Evolutionary conservation across 1,140 invertebrate species (phyloP), one percentile per base, ranked within the genome.

Genomic region (Drosophila punjabiensis): DNA sequence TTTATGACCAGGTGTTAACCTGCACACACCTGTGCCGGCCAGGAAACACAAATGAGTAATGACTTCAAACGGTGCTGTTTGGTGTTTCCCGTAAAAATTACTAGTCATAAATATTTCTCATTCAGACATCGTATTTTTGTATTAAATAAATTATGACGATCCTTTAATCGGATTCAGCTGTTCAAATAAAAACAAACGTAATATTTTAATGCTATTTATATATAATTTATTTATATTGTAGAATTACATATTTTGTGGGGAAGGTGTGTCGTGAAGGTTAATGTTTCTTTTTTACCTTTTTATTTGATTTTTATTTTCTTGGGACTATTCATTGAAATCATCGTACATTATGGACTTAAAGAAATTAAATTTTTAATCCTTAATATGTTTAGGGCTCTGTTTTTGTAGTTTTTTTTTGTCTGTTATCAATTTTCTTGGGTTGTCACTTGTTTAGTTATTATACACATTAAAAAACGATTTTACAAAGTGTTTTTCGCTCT

Each of bases 161-260:
- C 13, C 20, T 6, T 4, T 50, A 10, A 2, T 5, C n/a, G 9
- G 4, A 9, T 30, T 8, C 13, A 18, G 30, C 8, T 55, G 20
- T 30, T n/a, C 0, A 67, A 67, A 53, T 32, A 37, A 56, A 33
- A 61, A 1, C 4, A 0, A 1, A 7, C 10, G 2, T 39, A 20
- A 66, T 61, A 70, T 75, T 90, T 90, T 86, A 90, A 90, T 90
- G 90, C 86, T 90, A 90, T 91, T 82, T 90, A 90, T 90, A 86
- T 90, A 90, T 91, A 91, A 91, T 90, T 90, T 91, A 91, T 90
- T 90, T 90, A 90, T 90, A 91, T 90, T 77, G 75, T 90, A 90
- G 86, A 90, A 90, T 91, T 90, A 90, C 87, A 90, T 90, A 82
- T 85, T 43, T 81, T 76, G 63, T 83, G 61, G 76, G 76, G 68